A percentile compares a stretch with the other conserved stretches of the same genome.
phyloP scores from a whole-genome alignment of 2,797 vertebrate species.

The Chelonia mydas region DNA sequence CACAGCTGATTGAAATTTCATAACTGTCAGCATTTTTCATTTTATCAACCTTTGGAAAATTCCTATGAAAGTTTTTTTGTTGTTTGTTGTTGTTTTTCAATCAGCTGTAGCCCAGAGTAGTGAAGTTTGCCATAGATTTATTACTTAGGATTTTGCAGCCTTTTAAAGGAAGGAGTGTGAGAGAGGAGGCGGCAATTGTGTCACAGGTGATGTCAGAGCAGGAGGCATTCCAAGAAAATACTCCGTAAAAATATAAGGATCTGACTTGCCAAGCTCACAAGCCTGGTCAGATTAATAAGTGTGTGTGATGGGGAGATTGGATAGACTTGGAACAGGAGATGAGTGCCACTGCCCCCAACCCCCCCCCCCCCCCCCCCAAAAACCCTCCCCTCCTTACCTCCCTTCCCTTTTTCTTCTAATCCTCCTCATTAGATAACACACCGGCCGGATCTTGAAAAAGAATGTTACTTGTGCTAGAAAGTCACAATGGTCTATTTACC shows the following conservation, averaged over 20 bases:
- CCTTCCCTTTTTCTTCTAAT: background rate
- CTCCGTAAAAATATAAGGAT: background rate
- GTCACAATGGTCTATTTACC: background rate
- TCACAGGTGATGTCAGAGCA: background rate
- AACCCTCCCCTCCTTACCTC: background rate
- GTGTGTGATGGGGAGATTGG: background rate
- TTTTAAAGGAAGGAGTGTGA: background rate
- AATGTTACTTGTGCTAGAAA: background rate
- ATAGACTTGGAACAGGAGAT: background rate
- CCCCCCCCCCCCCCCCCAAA: too few species aligned
- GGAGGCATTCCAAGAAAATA: background rate
- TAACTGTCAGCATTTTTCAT: background rate
- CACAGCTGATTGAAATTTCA: background rate
- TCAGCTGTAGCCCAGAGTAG: background rate
- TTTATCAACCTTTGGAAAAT: background rate
- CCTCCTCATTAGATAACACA: background rate
- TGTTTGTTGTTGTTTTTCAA: background rate
- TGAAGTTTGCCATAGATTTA: background rate
- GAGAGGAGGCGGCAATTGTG: background rate
- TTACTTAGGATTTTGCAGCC: background rate
- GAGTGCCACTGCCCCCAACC: background rate
- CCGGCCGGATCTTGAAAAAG: background rate
- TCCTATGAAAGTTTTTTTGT: background rate
- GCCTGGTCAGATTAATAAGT: background rate
- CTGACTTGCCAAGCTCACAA: background rate